A percentile compares a stretch with the other conserved stretches of the same genome.
phyloP scores from a whole-genome alignment of 2,797 vertebrate species.

The Luscinia megarhynchos region DNA sequence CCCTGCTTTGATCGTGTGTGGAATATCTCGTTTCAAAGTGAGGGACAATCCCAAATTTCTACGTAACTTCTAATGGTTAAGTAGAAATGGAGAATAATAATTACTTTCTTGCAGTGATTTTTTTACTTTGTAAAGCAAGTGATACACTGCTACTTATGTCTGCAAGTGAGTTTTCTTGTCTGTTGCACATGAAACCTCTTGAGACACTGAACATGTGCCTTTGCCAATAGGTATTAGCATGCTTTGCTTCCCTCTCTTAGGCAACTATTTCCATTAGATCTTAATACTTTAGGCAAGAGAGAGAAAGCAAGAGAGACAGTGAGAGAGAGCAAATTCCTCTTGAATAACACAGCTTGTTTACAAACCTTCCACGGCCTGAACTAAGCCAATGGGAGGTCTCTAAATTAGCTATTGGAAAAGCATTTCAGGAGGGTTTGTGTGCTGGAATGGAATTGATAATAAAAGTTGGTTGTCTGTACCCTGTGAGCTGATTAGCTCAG shows the following conservation, averaged over 20 bases:
- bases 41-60: background rate
- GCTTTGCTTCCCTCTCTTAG: constrained; percentile 49
- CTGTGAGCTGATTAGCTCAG: constrained; percentile 65
- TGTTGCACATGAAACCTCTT: background rate
- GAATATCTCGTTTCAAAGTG: background rate
- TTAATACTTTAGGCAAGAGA: background rate
- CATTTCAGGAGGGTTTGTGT: constrained; percentile 48
- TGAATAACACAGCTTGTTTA: constrained; percentile 67
- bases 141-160: background rate
- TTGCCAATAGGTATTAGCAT: constrained; percentile 32
- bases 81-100: background rate
- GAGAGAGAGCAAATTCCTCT: constrained; percentile 25
- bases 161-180: background rate
- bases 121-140: background rate
- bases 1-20: background rate
- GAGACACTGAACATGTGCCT: background rate
- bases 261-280: constrained; percentile 34
- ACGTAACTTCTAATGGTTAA: background rate
- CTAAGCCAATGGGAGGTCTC: constrained; percentile 40
- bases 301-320: constrained; percentile 13
- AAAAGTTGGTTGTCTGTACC: constrained; percentile 46
- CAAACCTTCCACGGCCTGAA: constrained; percentile 52
- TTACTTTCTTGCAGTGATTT: background rate
- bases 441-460: constrained; percentile 58
- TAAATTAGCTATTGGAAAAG: constrained; percentile 67